Percentiles rank a stretch among this genome's conserved stretches.
phyloP scores from a whole-genome alignment of 2,113 vertebrate species.

The Rallus limicola region DNA sequence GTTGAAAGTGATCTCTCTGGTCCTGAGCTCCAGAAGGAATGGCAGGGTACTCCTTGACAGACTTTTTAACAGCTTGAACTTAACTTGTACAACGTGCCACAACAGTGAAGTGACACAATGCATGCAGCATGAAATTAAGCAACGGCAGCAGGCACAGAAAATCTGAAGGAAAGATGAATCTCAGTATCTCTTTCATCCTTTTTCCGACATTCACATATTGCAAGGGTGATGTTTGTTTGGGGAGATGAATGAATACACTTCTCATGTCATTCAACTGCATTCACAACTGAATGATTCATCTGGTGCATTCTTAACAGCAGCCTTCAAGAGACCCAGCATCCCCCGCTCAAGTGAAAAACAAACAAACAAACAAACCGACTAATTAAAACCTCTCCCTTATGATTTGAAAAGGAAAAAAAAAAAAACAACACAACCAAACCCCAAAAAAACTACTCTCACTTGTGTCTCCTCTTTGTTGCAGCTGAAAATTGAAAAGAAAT shows the following conservation, averaged over 20 bases:
- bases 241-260: neutral
- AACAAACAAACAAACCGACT: neutral
- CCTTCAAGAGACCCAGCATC: neutral
- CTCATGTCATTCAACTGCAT: neutral
- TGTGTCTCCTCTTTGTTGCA: neutral
- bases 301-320: neutral
- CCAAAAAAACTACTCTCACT: neutral
- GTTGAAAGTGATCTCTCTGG: neutral
- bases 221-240: neutral
- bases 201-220: neutral
- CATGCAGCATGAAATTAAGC: neutral
- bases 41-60: neutral
- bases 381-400: neutral
- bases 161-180: neutral
- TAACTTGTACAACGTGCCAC: neutral
- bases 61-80: neutral
- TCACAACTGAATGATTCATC: neutral
- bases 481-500: neutral
- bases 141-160: neutral
- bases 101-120: neutral
- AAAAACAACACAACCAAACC: neutral
- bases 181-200: neutral
- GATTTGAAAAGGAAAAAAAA: neutral
- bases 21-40: neutral
- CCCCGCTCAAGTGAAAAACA: neutral